Evolutionary conservation across 2,888 invertebrate genomes (phyloP).

Genomic region (Clistopyga incitator): DNA sequence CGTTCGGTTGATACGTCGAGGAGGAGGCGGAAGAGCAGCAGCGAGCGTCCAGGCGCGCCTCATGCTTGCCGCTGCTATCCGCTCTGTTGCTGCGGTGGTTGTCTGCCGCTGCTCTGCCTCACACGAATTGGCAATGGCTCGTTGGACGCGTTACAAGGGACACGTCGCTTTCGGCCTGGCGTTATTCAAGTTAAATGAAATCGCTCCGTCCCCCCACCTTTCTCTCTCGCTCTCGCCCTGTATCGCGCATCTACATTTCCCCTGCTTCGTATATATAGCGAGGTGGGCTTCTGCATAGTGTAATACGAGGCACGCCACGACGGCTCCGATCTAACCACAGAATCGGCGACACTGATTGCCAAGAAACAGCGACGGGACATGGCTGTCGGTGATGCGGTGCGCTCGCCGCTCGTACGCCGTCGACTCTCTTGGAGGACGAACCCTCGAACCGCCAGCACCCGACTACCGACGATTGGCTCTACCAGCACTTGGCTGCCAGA

Average conservation of each 20-base stretch:
- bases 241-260: conserved; percentile 36
- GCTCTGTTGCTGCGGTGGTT: conserved; percentile 12
- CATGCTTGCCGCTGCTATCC: conserved; percentile 4
- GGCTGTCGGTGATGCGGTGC: conserved; percentile 15
- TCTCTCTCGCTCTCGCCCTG: background rate
- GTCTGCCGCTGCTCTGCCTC: conserved; percentile 23
- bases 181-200: conserved; percentile 65
- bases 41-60: conserved; percentile 35
- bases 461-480: conserved; percentile 60
- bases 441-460: conserved; percentile 25
- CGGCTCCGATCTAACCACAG: conserved; percentile 65
- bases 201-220: conserved; percentile 8
- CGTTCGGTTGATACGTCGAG: conserved; percentile 36
- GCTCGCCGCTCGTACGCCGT: conserved; percentile 4
- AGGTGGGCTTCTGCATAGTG: background rate
- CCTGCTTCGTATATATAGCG: background rate
- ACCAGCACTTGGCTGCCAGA: conserved; percentile 57
- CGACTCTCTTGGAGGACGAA: conserved; percentile 41
- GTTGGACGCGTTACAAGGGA: conserved; percentile 68
- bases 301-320: conserved; percentile 44
- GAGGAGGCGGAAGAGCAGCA: background rate
- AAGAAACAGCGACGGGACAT: conserved; percentile 56
- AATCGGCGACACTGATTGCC: conserved; percentile 63
- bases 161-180: conserved; percentile 59
- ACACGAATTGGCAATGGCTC: conserved; percentile 67